Percentiles rank a stretch among this genome's conserved stretches.
Conservation (phyloP, 2,797 vertebrate species). For the Chloroceryle amazona region DNA sequence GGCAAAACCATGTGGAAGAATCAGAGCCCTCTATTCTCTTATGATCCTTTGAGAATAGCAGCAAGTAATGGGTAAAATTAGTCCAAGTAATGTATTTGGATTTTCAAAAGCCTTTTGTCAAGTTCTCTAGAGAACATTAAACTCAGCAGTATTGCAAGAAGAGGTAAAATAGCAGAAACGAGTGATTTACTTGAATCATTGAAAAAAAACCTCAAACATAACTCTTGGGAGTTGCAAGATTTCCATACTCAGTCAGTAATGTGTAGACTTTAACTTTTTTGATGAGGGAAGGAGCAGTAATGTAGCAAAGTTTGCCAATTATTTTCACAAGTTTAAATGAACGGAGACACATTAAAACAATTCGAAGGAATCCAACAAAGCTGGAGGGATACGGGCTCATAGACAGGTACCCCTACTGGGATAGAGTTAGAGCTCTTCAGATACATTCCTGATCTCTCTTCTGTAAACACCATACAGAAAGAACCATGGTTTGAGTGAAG, state of each 20-base stretch:
- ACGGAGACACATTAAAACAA: neutral
- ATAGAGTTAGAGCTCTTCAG: neutral
- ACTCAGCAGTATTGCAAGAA: slow-evolving; percentile 22
- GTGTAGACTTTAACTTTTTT: neutral
- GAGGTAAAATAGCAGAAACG: slow-evolving; percentile 6
- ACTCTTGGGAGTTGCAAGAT: neutral
- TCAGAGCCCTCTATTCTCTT: neutral
- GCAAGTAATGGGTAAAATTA: slow-evolving; percentile 48
- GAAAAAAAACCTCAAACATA: neutral
- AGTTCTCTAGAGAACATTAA: slow-evolving; percentile 15
- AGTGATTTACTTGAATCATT: slow-evolving; percentile 39
- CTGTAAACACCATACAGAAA: neutral
- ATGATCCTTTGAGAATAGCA: neutral
- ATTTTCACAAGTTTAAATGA: slow-evolving; percentile 8
- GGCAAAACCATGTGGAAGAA: neutral
- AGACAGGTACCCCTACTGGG: neutral
- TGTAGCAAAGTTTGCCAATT: neutral
- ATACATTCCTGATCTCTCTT: neutral
- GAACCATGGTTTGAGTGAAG: neutral
- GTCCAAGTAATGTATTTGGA: slow-evolving; percentile 27
- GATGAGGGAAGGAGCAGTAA: neutral
- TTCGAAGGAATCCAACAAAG: neutral
- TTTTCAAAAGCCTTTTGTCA: slow-evolving; percentile 36
- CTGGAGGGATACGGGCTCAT: neutral
- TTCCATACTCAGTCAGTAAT: neutral